Evolutionary conservation across 2,888 invertebrate species (phyloP), one percentile per base, ranked within the genome.

Genomic region (Eupithecia centaureata): DNA sequence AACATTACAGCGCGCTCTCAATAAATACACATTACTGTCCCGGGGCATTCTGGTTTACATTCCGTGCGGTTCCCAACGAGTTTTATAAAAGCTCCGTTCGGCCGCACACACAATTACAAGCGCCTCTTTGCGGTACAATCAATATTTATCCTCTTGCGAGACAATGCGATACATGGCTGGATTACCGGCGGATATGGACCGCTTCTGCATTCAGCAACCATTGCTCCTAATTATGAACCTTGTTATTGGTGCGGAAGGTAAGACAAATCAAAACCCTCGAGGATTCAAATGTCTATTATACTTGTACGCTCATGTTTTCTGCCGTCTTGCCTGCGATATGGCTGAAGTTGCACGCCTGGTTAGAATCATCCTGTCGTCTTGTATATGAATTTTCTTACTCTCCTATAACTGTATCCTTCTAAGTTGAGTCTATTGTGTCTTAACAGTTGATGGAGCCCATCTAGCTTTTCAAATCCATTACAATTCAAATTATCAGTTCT

Each of bases 1-100:
- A 93, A 93, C 92, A 92, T 92, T 92, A 92, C 89, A 85, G 86
- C 86, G 83, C 87, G 88, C 89, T 86, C 87, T 86, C 92, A 91
- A 93, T 93, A 93, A 93, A 92, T 93, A 92, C 90, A 93, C 92
- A 92, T 92, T 91, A 92, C 89, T 88, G 92, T 92, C 92, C 86
- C 81, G 84, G 79, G 86, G 89, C 88, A 91, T 92, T 91, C 92
- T 91, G 91, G 91, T 89, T 88, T 90, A 90, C 91, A 91, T 92
- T 92, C 92, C 91, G 87, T 87, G 92, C 90, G 91, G 92, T 90
- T 91, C 84, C 86, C 90, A 87, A 89, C 92, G 88, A 91, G 92
- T 92, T 92, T 90, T 91, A 89, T 91, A 91, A 91, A 91, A 88
- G 90, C 89, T 86, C 87, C 87, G 88, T 89, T 87, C 86, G 87